Evolutionary conservation across 2,888 invertebrate genomes (phyloP).

Genomic region (Acleris emargana): DNA sequence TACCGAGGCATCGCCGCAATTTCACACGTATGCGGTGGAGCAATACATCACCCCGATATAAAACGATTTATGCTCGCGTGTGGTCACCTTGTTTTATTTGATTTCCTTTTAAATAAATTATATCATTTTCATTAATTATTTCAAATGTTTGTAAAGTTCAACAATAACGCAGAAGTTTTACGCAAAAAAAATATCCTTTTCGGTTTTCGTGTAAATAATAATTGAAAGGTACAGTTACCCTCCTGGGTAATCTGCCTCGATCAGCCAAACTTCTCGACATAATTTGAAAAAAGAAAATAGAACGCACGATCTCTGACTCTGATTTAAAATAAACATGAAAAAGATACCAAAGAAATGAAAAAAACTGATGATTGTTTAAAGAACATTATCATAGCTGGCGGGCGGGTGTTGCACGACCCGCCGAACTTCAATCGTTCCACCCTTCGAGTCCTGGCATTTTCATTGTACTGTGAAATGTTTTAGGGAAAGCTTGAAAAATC

Average conservation of each 20-base stretch:
- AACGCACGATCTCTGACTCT: constrained; percentile 49
- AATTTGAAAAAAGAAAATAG: constrained; percentile 64
- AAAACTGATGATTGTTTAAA: constrained; percentile 58
- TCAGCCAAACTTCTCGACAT: constrained; percentile 55
- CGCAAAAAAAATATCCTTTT: constrained; percentile 55
- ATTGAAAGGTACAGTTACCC: constrained; percentile 58
- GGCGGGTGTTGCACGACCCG: constrained; percentile 57
- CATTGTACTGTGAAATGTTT: constrained; percentile 13
- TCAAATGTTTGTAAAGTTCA: constrained; percentile 1
- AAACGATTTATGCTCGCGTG: constrained; percentile 52
- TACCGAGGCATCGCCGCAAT: constrained; percentile 46
- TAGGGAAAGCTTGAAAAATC: constrained; percentile 16
- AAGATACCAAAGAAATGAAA: constrained; percentile 47
- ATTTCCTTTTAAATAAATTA: constrained; percentile 47
- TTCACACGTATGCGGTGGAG: constrained; percentile 52
- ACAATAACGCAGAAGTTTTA: background rate
- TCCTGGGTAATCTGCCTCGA: constrained; percentile 33
- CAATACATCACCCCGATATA: constrained; percentile 62
- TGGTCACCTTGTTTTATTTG: constrained; percentile 49
- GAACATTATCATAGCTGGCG: constrained; percentile 53
- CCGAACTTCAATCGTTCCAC: constrained; percentile 45
- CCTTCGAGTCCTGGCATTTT: constrained; percentile 11
- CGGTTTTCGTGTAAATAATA: constrained; percentile 60
- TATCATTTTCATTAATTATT: constrained; percentile 11
- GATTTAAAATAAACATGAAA: constrained; percentile 46